Base-by-base conservation (phyloP, 2,888 invertebrate species). In the Pammene fasciana region DNA sequence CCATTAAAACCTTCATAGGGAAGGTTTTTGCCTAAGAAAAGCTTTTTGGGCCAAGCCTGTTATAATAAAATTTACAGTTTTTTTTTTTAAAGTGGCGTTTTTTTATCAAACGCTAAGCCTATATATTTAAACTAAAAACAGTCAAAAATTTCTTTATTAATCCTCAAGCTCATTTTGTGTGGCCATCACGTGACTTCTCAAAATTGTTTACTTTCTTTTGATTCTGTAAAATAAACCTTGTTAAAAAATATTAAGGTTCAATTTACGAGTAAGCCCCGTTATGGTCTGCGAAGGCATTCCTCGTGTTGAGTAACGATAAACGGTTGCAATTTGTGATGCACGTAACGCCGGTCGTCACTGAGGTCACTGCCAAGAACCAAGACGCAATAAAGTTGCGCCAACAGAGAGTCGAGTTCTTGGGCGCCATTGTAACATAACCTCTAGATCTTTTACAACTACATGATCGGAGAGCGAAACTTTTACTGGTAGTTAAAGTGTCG, bases 301-400 rank as follows among this genome's bases (percentile, higher is more conserved):
- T 50, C 13, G 1, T 16, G 18, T 65, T 34, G 56, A 34, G 59
- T 68, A 46, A 68, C 45, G n/a, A 36, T 52, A 52, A 48, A 34
- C n/a, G 45, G 59, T 52, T 68, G 70, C 65, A 48, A 70, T 70
- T 70, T 46, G 65, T 48, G 59, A 65, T 70, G 70, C 70, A 70
- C 65, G 70, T 70, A 60, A 70, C 60, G 14, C 46, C 72, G 75
- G 73, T 71, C 72, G 72, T 72, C 59, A 14, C 60, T 14, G 70
- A 65, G 70, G 75, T 72, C 75, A 75, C 61, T 72, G 75, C 67
- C 75, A 75, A 75, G 75, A 74, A 46, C 67, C 75, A 75, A 75
- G 75, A 73, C 41, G 16, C 36, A n/a, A 14, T 11, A 4, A n/a
- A 26, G 10, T 26, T 45, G 18, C 56, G 45, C 26, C 2, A 3